Conservation (phyloP, 2,797 vertebrate genomes). For the Anabacerthia variegaticeps region DNA sequence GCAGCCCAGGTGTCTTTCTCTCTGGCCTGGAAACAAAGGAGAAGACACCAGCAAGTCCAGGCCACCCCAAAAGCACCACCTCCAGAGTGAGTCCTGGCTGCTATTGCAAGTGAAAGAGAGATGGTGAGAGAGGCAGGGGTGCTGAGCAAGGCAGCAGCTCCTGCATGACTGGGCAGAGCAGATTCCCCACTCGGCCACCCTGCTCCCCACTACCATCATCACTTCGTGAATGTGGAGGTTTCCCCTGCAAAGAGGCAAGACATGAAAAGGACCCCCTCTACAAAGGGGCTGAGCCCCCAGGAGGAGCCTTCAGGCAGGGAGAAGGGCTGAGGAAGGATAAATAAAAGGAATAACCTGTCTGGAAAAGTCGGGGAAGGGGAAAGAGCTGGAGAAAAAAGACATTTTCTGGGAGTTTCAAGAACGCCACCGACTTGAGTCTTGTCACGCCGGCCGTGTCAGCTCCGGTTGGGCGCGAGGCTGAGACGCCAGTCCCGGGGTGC, state of each 20-base stretch:
- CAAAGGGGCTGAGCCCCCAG: neutral
- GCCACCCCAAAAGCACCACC: neutral
- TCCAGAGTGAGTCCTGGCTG: neutral
- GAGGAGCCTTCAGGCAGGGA: neutral
- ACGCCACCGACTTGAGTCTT: neutral
- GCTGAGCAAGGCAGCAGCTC: neutral
- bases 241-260: neutral
- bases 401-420: constrained; percentile 3
- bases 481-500: neutral
- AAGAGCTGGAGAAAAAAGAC: neutral
- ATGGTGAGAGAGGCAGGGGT: neutral
- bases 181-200: neutral
- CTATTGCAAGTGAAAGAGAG: neutral
- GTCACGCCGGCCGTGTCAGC: neutral
- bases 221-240: accelerated
- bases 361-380: neutral
- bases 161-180: neutral
- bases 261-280: neutral
- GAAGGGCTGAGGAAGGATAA: neutral
- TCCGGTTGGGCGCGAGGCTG: neutral
- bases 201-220: neutral
- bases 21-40: neutral
- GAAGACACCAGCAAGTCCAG: neutral
- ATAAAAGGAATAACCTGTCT: neutral
- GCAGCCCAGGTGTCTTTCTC: neutral